Conservation (phyloP, 2,113 vertebrate species). For the Chionomys nivalis region DNA sequence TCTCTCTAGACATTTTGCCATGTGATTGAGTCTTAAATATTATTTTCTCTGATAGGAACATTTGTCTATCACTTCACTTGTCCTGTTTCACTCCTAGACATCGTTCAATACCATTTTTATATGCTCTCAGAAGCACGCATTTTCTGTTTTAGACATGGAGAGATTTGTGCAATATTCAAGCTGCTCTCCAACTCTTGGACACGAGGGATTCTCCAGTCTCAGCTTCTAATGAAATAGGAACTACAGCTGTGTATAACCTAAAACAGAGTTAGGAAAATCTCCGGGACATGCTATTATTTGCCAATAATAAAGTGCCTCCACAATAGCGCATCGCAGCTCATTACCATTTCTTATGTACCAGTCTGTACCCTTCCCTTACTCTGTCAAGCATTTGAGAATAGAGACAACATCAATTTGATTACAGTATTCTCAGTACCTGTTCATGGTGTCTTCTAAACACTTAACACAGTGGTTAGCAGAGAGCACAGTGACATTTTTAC, state of each 20-base stretch:
- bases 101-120: slow-evolving; percentile 15
- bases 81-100: background rate
- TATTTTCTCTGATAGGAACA: slow-evolving; percentile 40
- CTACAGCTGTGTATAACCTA: background rate
- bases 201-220: background rate
- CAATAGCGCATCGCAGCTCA: background rate
- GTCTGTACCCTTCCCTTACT: background rate
- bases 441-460: background rate
- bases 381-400: background rate
- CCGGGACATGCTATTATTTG: background rate
- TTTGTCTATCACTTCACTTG: slow-evolving; percentile 17
- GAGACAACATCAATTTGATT: background rate
- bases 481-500: background rate
- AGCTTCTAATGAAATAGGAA: background rate
- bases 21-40: slow-evolving; percentile 38
- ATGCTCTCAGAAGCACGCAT: background rate
- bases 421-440: background rate
- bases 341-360: slow-evolving; percentile 32
- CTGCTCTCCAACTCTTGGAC: background rate
- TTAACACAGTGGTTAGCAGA: background rate
- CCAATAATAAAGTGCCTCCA: background rate
- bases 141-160: background rate
- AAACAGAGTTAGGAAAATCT: slow-evolving; percentile 6
- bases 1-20: background rate
- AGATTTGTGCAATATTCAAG: background rate